Conservation (phyloP, 2,113 vertebrate species). For the Panurus biarmicus region DNA sequence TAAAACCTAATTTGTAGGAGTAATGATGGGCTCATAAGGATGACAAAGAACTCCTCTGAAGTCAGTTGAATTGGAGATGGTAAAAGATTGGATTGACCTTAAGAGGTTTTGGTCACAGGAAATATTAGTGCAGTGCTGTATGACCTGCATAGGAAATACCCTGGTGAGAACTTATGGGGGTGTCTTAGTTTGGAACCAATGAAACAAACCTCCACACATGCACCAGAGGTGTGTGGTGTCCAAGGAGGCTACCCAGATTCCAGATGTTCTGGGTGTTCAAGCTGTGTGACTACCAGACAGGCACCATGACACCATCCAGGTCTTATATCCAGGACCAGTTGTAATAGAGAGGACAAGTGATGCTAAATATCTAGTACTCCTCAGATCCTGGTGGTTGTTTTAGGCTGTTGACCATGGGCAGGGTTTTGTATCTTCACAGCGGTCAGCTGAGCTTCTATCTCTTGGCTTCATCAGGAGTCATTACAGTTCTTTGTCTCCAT, state of each 20-base stretch:
- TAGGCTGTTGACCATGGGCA: not conserved
- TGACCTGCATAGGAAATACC: not conserved
- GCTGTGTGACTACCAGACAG: not conserved
- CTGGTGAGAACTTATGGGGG: not conserved
- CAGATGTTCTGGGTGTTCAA: not conserved
- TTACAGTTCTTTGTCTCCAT: not conserved
- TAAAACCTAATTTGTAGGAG: not conserved
- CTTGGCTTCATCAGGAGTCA: not conserved
- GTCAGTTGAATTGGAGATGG: not conserved
- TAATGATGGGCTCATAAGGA: not conserved
- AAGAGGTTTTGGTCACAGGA: not conserved
- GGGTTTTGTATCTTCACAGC: not conserved
- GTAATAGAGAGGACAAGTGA: not conserved
- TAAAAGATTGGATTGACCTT: not conserved
- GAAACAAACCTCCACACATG: not conserved
- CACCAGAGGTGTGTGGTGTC: not conserved
- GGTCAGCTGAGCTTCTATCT: not conserved
- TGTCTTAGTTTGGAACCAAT: not conserved
- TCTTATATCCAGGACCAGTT: not conserved
- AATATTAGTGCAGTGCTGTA: not conserved
- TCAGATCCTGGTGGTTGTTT: not conserved
- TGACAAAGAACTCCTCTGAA: not conserved
- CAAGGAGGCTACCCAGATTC: not conserved
- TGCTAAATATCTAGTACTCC: not conserved
- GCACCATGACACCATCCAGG: not conserved